These are phyloP conservation scores for Metopia argyrocephala DNA, from an alignment of 2,888 invertebrate species.

Conservation along the genomic window DNA sequence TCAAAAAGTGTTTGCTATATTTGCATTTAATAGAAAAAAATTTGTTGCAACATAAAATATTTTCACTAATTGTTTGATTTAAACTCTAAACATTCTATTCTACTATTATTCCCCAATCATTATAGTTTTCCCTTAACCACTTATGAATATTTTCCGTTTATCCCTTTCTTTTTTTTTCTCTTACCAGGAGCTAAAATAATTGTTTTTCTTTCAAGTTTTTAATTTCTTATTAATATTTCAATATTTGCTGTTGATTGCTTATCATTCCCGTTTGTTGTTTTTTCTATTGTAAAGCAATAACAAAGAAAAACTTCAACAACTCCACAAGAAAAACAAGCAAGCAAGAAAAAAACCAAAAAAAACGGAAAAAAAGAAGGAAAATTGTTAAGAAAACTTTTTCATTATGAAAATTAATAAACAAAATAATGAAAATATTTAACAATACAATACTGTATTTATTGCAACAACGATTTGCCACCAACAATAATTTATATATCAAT, in stretches of 20 bases:
- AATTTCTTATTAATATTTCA: constrained; percentile 60
- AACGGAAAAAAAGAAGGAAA: not conserved
- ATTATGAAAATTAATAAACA: constrained; percentile 74
- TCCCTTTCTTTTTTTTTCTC: no score
- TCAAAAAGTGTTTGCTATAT: no score
- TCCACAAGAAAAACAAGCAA: not conserved
- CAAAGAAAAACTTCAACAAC: no score
- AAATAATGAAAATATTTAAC: constrained; percentile 65
- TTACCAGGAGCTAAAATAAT: constrained; percentile 1
- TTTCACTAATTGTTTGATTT: no score
- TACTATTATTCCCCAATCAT: no score
- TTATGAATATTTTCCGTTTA: no score
- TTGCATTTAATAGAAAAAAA: no score
- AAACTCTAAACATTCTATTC: no score
- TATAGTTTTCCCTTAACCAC: no score
- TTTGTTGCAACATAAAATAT: no score
- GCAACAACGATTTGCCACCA: not conserved
- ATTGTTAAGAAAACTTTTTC: constrained; percentile 67
- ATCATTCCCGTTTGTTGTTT: constrained; percentile 23
- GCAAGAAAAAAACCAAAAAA: not conserved
- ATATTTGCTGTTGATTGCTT: constrained; percentile 61
- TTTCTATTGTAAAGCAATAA: no score
- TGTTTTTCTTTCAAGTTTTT: constrained; percentile 53
- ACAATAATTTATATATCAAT: constrained; percentile 20
- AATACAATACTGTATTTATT: constrained; percentile 42